Conservation (phyloP, 2,113 vertebrate species). For the Syrrhaptes paradoxus region DNA sequence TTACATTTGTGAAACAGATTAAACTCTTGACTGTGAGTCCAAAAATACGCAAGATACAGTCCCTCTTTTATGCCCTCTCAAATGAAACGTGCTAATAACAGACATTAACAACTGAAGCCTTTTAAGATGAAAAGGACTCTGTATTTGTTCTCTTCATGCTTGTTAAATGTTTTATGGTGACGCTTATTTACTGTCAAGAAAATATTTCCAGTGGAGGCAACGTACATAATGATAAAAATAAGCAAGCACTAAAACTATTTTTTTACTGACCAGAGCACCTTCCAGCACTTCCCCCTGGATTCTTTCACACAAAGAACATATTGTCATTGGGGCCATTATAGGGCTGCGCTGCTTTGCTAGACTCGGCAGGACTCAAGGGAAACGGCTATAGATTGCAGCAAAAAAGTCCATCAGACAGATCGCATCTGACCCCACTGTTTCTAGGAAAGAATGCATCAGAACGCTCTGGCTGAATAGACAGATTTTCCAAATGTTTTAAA, state of each 20-base stretch:
- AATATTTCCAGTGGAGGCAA: constrained; percentile 87
- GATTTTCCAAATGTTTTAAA: constrained; percentile 99
- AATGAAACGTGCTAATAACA: constrained; percentile 69
- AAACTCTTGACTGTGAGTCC: constrained; percentile 23
- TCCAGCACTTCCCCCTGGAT: constrained; percentile 88
- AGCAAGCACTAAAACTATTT: constrained; percentile 84
- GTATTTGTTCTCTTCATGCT: constrained; percentile 79
- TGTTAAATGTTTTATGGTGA: constrained; percentile 81
- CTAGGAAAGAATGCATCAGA: constrained; percentile 81
- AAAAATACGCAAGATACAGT: constrained; percentile 10
- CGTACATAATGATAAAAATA: constrained; percentile 85
- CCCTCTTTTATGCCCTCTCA: constrained; percentile 38
- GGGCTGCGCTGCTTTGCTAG: constrained; percentile 82
- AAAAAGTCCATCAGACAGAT: constrained; percentile 91
- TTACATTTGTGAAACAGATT: constrained; percentile 28
- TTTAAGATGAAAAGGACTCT: constrained; percentile 72
- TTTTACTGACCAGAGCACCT: constrained; percentile 79
- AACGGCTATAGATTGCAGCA: constrained; percentile 89
- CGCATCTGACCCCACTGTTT: constrained; percentile 89
- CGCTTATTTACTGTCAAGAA: constrained; percentile 85
- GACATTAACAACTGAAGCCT: constrained; percentile 63
- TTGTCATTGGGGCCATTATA: constrained; percentile 94
- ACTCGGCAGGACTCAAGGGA: constrained; percentile 88
- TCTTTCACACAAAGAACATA: constrained; percentile 94
- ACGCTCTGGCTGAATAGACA: constrained; percentile 90